Conservation (phyloP, 2,113 vertebrate species). For the Rutilus rutilus region DNA sequence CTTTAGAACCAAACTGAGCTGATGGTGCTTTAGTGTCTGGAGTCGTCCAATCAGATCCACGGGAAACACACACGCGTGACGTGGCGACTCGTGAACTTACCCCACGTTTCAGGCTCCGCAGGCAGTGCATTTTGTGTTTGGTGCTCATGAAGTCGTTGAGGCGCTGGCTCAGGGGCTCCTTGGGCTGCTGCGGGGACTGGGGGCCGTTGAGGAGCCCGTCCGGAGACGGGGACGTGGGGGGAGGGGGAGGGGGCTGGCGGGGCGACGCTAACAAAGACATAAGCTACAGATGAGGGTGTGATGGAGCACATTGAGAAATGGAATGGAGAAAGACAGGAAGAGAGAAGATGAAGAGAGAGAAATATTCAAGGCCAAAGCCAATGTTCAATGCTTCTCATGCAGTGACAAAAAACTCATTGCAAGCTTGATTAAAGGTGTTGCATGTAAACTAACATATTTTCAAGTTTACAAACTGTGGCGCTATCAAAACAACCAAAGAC, state of each 20-base stretch:
- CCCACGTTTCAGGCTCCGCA: conserved; percentile 95
- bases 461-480: neutral
- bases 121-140: conserved; percentile 99
- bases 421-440: neutral
- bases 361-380: neutral
- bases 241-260: conserved; percentile 91
- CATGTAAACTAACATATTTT: neutral
- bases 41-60: neutral
- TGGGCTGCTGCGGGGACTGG: conserved; percentile 91
- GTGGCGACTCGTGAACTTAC: conserved; percentile 69
- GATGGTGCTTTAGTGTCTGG: neutral
- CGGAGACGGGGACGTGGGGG: conserved; percentile 89
- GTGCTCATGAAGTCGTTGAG: conserved; percentile 98
- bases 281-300: conserved; percentile 83
- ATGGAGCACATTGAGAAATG: conserved; percentile 52
- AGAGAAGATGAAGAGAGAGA: conserved; percentile 40
- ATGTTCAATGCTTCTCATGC: neutral
- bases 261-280: conserved; percentile 96
- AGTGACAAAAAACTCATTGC: neutral
- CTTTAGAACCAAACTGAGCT: conserved; percentile 13
- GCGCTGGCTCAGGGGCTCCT: conserved; percentile 96
- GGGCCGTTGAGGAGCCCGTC: conserved; percentile 88
- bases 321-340: conserved; percentile 40
- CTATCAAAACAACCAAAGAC: neutral
- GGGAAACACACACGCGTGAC: neutral